Evolutionary conservation across 2,113 vertebrate genomes (phyloP), one percentile per base, ranked within the genome.

Genomic region (Gymnarchus niloticus): DNA sequence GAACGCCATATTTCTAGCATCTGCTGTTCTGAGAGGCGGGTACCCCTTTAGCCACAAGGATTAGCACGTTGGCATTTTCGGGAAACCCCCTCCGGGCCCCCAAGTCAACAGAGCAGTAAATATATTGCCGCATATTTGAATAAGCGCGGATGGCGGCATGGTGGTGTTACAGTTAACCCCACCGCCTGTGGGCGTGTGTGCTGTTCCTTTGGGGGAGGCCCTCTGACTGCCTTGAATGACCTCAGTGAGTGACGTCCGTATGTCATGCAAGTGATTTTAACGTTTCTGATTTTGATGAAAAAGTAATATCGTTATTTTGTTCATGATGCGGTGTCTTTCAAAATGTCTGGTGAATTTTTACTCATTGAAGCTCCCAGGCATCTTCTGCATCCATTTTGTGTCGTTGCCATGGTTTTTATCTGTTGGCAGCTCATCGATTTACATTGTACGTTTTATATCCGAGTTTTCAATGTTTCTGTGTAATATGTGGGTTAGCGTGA

Each of bases 51-150:
- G 77, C 44, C 44, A 81, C 46, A 49, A 81, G 77, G 77, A 81
- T 81, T 81, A 81, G 77, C 48, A 81, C 77, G 44, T 51, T 81
- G 77, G 77, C 77, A 81, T 49, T 81, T 81, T 81, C 21, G 44
- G 44, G 17, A 81, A 51, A 48, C 77, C 48, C 48, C 48, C 44
- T 49, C 23, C 9, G 44, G 77, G 41, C 23, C 25, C 77, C 77
- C 77, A 51, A 49, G 77, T 48, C 77, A 81, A 81, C 77, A 81
- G 44, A 81, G 48, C 77, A 80, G 46, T 81, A 81, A 49, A 51
- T 81, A 81, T 81, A 81, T 81, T 23, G 2, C 77, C 65, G 65
- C 65, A 73, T 73, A 73, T 73, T 73, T 73, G 65, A 73, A 73
- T 73, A 73, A 73, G 65, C 65, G 65, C 41, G 12, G 65, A 73